Evolutionary conservation across 1,140 invertebrate species (phyloP).

Genomic region (Megathymus violae): DNA sequence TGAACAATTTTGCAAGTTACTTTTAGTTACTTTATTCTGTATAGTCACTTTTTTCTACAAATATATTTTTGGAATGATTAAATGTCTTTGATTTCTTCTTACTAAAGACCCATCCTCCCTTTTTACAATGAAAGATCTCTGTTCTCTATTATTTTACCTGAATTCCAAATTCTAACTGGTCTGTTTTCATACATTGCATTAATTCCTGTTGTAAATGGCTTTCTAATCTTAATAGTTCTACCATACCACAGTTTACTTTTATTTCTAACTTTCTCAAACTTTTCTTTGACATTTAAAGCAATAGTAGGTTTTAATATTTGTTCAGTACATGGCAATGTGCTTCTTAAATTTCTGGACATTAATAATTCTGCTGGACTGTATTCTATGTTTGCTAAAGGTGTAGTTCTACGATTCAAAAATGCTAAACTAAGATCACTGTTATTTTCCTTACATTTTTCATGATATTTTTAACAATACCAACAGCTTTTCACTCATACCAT

Average conservation of each 20-base stretch:
- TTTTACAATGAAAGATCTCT: not conserved
- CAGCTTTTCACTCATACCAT: slow-evolving; percentile 36
- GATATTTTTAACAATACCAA: slow-evolving; percentile 33
- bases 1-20: no score
- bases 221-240: no score
- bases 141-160: not conserved
- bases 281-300: not conserved
- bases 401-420: slow-evolving; percentile 33
- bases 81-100: not conserved
- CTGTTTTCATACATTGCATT: no score
- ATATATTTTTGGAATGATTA: no score
- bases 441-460: slow-evolving; percentile 29
- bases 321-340: not conserved
- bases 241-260: no score
- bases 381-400: slow-evolving; percentile 21
- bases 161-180: no score
- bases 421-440: slow-evolving; percentile 34
- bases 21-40: no score
- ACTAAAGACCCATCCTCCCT: not conserved
- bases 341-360: slow-evolving; percentile 22
- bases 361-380: slow-evolving; percentile 10
- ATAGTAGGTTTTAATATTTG: not conserved
- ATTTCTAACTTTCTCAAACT: not conserved
- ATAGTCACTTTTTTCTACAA: no score
- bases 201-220: no score